Base-by-base conservation (phyloP, 2,888 invertebrate genomes). In the Macropis europaea region DNA sequence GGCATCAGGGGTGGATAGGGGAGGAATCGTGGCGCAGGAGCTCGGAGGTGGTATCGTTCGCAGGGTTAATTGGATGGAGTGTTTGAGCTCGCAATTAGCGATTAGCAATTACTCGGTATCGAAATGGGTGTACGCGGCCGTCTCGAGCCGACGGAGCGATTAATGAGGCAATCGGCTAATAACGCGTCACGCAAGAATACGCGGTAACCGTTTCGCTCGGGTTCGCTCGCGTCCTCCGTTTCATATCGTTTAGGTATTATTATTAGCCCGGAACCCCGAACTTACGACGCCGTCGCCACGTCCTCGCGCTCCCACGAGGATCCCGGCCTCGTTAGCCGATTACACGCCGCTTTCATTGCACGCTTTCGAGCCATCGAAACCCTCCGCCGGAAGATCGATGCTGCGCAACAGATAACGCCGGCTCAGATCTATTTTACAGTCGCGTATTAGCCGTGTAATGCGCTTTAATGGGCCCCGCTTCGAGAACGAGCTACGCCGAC, bases 91-190 rank as follows among this genome's bases (percentile, higher is more conserved):
- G 89, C 87, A 89, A 89, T 89, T 89, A 88, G 88, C 85, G 89
- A 89, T 89, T 89, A 86, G 88, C 88, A 89, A 89, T 89, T 88
- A 89, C 88, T 87, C 82, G 77, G 76, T 82, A 75, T 75, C 70
- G 66, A 60, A 77, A 61, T 64, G 67, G 70, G 34, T 17, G 57
- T 57, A 62, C 38, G 50, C 79, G 84, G 79, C 81, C 82, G 86
- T 86, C 82, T 85, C 86, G 84, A 73, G 79, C 75, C 89, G 88
- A 79, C 86, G 86, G 88, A 89, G 88, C 89, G 89, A 89, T 89
- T 89, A 89, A 89, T 89, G 87, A 86, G 78, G 86, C 89, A 89
- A 89, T 89, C 87, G 87, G 89, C 88, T 89, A 89, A 89, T 88
- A 87, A 84, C 83, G 80, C 87, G 87, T 88, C 88, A 87, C 88